Evolutionary conservation across 2,888 invertebrate genomes (phyloP), one percentile per base, ranked within the genome.

Genomic region (Cosmia pyralina): DNA sequence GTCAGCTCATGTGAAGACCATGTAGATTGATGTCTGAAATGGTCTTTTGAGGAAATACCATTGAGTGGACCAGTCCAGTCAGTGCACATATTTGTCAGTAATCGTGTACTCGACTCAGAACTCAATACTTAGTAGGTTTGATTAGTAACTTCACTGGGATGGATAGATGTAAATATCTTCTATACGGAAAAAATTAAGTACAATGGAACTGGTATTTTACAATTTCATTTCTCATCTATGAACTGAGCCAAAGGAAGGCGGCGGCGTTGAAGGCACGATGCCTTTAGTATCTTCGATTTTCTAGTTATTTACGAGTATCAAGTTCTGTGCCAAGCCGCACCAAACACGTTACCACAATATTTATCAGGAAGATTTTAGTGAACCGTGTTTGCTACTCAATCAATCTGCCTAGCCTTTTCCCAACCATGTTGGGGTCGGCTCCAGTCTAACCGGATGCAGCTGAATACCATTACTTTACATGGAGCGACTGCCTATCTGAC

Each of bases 341-440:
- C 38, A 53, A 65, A 55, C 22, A 53, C 41, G 5, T 7, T 41
- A 38, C 28, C 28, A 28, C 28, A 28, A 28, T 28, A 22, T 41
- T 41, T 13, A 65, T 41, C 55, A 17, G 53, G 11, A 13, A 13
- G 55, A 22, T 65, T 65, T 65, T 28, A 63, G 28, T 63, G 28
- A 19, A 19, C 62, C 46, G 13, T 13, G 46, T 46, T 63, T 46
- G 28, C 5, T 28, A 46, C 63, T 63, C 13, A 46, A n/a, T n/a
- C n/a, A n/a, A n/a, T n/a, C n/a, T n/a, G n/a, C n/a, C n/a, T n/a
- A n/a, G n/a, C n/a, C n/a, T n/a, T n/a, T n/a, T n/a, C n/a, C n/a
- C n/a, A n/a, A n/a, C n/a, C n/a, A n/a, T n/a, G n/a, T n/a, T n/a
- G n/a, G n/a, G n/a, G n/a, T n/a, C n/a, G n/a, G n/a, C n/a, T n/a